phyloP scores from a whole-genome alignment of 1,140 invertebrate genomes.

The Ceratosolen solmsi region DNA sequence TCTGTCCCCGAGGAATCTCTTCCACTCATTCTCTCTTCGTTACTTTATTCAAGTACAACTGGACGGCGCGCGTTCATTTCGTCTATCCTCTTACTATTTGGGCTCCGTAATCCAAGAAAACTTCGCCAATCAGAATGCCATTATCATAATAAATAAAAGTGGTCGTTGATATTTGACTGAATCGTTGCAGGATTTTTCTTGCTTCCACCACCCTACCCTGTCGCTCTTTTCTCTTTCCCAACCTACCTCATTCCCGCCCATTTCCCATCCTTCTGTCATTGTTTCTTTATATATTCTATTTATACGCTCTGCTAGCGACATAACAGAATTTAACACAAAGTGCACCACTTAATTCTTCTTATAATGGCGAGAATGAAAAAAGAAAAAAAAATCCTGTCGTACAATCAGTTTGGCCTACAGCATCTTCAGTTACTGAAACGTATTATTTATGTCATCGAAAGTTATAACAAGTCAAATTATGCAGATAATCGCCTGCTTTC shows the following conservation, averaged over 20 bases:
- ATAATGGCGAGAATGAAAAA: slow-evolving; percentile 12
- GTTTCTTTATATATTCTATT: neutral
- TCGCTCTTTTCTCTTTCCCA: no score
- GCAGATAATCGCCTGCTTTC: neutral
- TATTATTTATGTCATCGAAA: no score
- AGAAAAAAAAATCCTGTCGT: slow-evolving; percentile 2
- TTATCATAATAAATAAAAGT: slow-evolving; percentile 43
- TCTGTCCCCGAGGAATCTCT: slow-evolving; percentile 25
- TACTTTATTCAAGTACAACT: slow-evolving; percentile 14
- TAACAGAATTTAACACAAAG: slow-evolving; percentile 18
- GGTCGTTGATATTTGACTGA: slow-evolving; percentile 25
- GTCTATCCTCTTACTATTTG: neutral
- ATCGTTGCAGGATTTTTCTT: neutral
- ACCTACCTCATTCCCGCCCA: no score
- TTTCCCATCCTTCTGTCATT: no score
- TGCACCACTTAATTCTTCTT: slow-evolving; percentile 18
- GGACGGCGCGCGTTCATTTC: neutral
- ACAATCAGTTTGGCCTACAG: neutral
- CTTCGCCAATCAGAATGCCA: slow-evolving; percentile 43
- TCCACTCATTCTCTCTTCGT: slow-evolving; percentile 3
- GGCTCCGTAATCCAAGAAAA: slow-evolving; percentile 34
- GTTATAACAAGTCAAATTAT: neutral
- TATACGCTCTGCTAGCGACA: neutral
- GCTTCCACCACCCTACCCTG: neutral
- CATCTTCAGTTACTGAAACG: no score